phyloP scores from a whole-genome alignment of 2,113 vertebrate species.

The Corythaixoides concolor region DNA sequence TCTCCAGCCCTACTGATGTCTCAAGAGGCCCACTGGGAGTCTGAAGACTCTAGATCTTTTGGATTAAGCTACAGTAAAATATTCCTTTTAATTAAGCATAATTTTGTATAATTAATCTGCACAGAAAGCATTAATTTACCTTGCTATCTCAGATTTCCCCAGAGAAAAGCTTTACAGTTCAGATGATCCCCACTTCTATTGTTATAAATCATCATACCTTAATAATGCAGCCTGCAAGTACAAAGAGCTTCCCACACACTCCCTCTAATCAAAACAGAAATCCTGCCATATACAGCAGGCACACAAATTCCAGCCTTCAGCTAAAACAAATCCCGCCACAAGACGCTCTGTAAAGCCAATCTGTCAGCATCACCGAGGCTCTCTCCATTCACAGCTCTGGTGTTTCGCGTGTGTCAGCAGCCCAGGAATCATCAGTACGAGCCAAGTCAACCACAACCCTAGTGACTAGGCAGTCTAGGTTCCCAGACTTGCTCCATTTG shows the following conservation, averaged over 20 bases:
- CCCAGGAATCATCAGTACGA: background rate
- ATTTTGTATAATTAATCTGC: conserved; percentile 27
- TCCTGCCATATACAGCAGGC: background rate
- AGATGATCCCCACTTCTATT: background rate
- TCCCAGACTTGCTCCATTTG: background rate
- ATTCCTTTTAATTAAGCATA: conserved; percentile 31
- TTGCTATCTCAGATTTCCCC: background rate
- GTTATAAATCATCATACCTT: background rate
- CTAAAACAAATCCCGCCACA: background rate
- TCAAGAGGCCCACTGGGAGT: background rate
- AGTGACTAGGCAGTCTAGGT: background rate
- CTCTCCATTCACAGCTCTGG: background rate
- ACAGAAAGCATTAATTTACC: conserved; percentile 7
- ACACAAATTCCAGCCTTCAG: background rate
- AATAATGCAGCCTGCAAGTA: background rate
- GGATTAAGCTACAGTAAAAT: background rate
- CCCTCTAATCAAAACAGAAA: background rate
- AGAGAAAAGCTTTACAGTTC: background rate
- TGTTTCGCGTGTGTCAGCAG: background rate
- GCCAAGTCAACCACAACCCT: background rate
- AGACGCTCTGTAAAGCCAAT: background rate
- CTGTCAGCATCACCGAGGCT: background rate
- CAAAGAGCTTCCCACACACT: background rate
- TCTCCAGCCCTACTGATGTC: background rate
- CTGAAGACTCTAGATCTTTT: background rate